phyloP scores from a whole-genome alignment of 1,140 invertebrate species.

The Notospermus geniculatus region DNA sequence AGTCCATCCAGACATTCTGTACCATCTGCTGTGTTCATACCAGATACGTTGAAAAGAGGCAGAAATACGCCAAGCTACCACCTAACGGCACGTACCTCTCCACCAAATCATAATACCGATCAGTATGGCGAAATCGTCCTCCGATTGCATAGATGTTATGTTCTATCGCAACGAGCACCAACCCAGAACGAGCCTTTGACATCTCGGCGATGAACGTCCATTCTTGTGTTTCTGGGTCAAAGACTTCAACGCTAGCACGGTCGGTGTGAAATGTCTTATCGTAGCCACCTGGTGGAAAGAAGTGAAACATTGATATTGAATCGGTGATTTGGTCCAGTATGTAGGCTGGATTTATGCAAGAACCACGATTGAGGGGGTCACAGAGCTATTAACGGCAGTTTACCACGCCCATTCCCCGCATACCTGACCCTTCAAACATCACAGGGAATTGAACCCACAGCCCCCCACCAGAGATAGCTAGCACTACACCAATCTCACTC shows the following conservation, averaged over 20 bases:
- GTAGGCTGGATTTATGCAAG: no score
- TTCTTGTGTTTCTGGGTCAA: constrained; percentile 42
- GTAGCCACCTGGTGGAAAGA: constrained; percentile 43
- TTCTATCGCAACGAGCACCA: constrained; percentile 44
- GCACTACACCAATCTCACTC: background rate
- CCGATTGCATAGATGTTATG: constrained; percentile 50
- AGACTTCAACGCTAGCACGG: constrained; percentile 51
- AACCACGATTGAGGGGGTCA: no score
- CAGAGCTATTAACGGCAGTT: no score
- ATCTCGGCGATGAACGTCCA: constrained; percentile 53
- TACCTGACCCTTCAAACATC: no score
- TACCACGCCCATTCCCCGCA: no score
- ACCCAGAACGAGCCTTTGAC: constrained; percentile 51
- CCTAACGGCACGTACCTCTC: constrained; percentile 36
- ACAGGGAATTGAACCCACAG: no score
- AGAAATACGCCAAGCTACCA: background rate
- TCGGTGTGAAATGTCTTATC: constrained; percentile 50
- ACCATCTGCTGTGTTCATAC: no score
- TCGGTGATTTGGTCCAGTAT: no score
- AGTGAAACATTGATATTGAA: no score
- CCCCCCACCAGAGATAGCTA: no score
- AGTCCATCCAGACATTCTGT: no score
- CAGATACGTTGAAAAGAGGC: background rate
- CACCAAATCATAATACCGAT: constrained; percentile 48
- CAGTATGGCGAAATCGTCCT: constrained; percentile 45